Evolutionary conservation across 2,797 vertebrate species (phyloP).

Genomic region (Mormyrops attenuatus): DNA sequence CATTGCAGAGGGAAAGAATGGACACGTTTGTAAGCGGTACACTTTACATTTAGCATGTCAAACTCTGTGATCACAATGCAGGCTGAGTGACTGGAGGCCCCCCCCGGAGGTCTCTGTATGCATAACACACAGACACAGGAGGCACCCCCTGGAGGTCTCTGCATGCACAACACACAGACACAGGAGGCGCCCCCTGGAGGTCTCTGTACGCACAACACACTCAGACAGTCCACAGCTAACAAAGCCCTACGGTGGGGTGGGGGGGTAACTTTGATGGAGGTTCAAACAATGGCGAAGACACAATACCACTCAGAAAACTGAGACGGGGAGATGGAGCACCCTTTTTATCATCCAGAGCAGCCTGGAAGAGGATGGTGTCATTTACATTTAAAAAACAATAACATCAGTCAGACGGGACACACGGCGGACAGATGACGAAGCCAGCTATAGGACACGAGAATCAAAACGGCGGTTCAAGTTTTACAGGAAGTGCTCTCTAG

Average conservation of each 20-base stretch:
- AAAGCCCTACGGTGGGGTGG: slow-evolving; percentile 40
- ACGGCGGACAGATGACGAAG: not conserved
- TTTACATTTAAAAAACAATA: slow-evolving; percentile 24
- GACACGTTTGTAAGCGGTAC: slow-evolving; percentile 59
- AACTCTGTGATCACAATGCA: slow-evolving; percentile 54
- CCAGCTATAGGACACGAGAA: not conserved
- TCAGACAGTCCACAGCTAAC: slow-evolving; percentile 40
- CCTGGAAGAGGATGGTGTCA: slow-evolving; percentile 43
- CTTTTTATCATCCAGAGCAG: slow-evolving; percentile 62
- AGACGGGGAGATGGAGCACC: slow-evolving; percentile 50
- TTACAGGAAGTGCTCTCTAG: slow-evolving; percentile 74
- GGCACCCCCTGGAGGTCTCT: too few species aligned
- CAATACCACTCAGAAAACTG: slow-evolving; percentile 48
- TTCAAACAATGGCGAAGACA: slow-evolving; percentile 91
- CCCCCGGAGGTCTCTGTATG: too few species aligned
- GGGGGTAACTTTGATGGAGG: slow-evolving; percentile 57
- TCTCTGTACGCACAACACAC: slow-evolving; percentile 39
- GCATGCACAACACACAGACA: too few species aligned
- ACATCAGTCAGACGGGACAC: not conserved
- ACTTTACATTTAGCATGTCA: slow-evolving; percentile 74
- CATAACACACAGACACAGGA: too few species aligned
- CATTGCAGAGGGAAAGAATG: slow-evolving; percentile 36
- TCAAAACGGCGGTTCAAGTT: slow-evolving; percentile 70
- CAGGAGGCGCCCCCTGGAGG: slow-evolving; percentile 46
- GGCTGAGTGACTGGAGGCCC: slow-evolving; percentile 25